These are phyloP conservation scores for Sciaenops ocellatus DNA, from an alignment of 2,797 vertebrate species.

Conservation along the genomic window DNA sequence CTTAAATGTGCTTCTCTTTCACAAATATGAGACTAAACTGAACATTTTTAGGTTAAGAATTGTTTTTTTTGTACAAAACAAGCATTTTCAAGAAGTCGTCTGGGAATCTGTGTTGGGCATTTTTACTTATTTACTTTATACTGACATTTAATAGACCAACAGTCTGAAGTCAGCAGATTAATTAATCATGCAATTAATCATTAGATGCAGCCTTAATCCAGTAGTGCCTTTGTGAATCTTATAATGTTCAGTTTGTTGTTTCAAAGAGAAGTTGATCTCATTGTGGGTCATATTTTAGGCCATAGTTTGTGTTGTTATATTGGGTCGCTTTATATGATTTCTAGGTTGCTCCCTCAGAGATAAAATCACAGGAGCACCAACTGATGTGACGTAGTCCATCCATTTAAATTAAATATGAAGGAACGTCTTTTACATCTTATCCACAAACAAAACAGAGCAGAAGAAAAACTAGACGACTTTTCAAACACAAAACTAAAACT, in stretches of 20 bases:
- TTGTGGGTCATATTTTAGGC: too few species aligned
- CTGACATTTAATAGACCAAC: neutral
- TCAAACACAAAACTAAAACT: neutral
- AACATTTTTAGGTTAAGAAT: neutral
- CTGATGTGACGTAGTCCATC: neutral
- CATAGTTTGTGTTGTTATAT: neutral
- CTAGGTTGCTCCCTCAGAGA: neutral
- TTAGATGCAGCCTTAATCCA: neutral
- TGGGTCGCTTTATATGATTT: neutral
- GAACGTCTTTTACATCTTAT: neutral
- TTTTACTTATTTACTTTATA: neutral
- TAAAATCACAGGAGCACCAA: neutral
- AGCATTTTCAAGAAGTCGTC: neutral
- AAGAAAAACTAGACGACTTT: neutral
- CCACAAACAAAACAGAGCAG: neutral
- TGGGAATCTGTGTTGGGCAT: neutral
- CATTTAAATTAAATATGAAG: conserved; percentile 5
- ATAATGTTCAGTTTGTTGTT: neutral
- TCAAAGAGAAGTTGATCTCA: neutral
- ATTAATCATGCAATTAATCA: neutral
- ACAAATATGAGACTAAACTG: too few species aligned
- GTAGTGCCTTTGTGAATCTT: too few species aligned
- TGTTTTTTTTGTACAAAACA: neutral
- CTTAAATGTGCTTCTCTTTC: neutral
- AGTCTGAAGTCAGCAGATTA: neutral